Base-by-base conservation (phyloP, 1,140 invertebrate genomes). In the Anadara kagoshimensis region DNA sequence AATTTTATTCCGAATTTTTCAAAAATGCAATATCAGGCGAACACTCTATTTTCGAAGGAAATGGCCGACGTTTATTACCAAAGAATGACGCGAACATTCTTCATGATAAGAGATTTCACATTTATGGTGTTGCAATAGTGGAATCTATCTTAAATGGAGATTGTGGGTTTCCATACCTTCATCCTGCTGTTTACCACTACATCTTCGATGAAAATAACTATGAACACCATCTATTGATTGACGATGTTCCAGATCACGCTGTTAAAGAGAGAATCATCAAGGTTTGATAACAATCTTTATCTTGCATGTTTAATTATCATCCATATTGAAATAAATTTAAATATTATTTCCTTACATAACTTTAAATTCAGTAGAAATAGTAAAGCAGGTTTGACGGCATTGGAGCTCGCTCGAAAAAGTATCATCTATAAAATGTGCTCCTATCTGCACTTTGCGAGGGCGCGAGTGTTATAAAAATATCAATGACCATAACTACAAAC, bases 1-100 rank as follows among this genome's bases (percentile, higher is more conserved):
- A 69, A 59, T 69, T 57, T 22, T 69, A 69, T 20, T 57, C 66
- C n/a, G n/a, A 59, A n/a, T 69, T 57, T 24, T 69, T 69, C 26
- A 43, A 54, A 3, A 10, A 59, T 22, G 58, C 56, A 18, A 24
- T 69, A 8, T 16, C 54, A 14, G 49, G 43, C 8, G 11, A 59
- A n/a, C 29, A 59, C 29, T 41, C 20, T 10, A 14, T 69, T 3
- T 69, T 45, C 22, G 56, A 59, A 36, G 66, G 66, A 49, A 26
- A 49, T 11, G 66, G 66, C 14, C 58, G 66, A 49, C 56, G 43
- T 10, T 29, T 69, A 43, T 26, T 69, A 22, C 66, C 66, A 12
- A 22, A 43, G 3, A 63, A 63, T 26, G 66, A 69, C 54, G 45
- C 41, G 4, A 69, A 43, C 14, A 61, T 24, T 7, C 59, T 47